These are phyloP conservation scores for Thera britannica DNA, from an alignment of 2,888 invertebrate species.

Conservation along the genomic window DNA sequence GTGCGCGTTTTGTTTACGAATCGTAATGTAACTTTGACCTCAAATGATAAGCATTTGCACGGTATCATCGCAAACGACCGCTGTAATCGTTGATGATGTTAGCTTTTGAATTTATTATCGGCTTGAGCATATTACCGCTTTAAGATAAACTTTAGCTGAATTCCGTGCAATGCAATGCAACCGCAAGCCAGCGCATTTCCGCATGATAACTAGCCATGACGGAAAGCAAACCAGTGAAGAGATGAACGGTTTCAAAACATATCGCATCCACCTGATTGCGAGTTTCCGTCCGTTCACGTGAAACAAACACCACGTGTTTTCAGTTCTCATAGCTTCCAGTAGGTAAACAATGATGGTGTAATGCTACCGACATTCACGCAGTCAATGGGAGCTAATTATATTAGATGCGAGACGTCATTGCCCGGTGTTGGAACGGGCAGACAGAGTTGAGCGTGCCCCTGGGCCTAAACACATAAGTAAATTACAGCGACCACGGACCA, in stretches of 20 bases:
- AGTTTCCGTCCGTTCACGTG: constrained; percentile 44
- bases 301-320: constrained; percentile 53
- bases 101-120: constrained; percentile 8
- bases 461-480: constrained; percentile 54
- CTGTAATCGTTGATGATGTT: constrained; percentile 14
- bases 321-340: constrained; percentile 51
- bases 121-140: constrained; percentile 23
- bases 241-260: constrained; percentile 26
- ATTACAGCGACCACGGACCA: constrained; percentile 61
- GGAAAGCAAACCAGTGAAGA: constrained; percentile 37
- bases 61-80: constrained; percentile 31
- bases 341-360: constrained; percentile 61
- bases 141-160: constrained; percentile 44
- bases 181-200: constrained; percentile 64
- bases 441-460: constrained; percentile 51
- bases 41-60: constrained; percentile 39
- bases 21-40: constrained; percentile 55
- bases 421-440: constrained; percentile 45
- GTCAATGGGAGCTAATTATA: constrained; percentile 73
- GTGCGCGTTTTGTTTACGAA: constrained; percentile 59
- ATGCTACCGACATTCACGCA: constrained; percentile 54
- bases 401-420: constrained; percentile 64
- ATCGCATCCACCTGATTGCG: constrained; percentile 34
- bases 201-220: constrained; percentile 60
- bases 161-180: constrained; percentile 41